Evolutionary conservation across 2,113 vertebrate species (phyloP), one percentile per base, ranked within the genome.

Genomic region (Rhea pennata): DNA sequence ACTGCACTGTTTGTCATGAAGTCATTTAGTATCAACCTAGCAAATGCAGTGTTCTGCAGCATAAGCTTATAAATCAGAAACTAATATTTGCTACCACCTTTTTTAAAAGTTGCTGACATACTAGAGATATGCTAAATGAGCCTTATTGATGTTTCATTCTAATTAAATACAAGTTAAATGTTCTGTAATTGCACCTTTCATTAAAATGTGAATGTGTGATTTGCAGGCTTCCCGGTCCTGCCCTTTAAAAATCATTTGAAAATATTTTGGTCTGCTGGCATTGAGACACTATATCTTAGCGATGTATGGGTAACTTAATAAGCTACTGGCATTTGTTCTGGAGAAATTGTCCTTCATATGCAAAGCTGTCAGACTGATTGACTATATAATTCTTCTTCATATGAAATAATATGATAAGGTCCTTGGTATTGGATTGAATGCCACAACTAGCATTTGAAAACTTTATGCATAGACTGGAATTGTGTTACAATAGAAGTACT

Each of bases 91-190:
- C 67, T 96, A 80, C 74, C 2, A 48, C 86, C 87, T 96, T 85
- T 95, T 64, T 54, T 95, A 97, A 95, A 97, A 95, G 82, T 87
- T 95, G 83, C 73, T 95, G 96, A 90, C 93, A 89, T 89, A 95
- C 89, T 92, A 92, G 85, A 96, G 92, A 84, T 83, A 93, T 11
- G 40, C 61, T 94, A 95, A 97, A 95, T 91, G 95, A 97, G 36
- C 84, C 78, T 97, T 96, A 94, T 90, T 97, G 97, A 91, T 97
- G 92, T 95, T 97, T 97, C 95, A 79, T 95, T 95, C 92, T 97
- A 97, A 98, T 98, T 97, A 97, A 97, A 96, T 95, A 80, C 42
- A 94, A 92, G 91, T 94, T 97, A 97, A 96, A 97, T 93, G 66
- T 69, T 95, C 7, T 21, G 77, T 93, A 96, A 84, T 96, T 96